Percentiles rank a stretch among this genome's conserved stretches.
These are phyloP conservation scores for Erethizon dorsatum DNA, from an alignment of 2,797 vertebrate species.

Conservation along the genomic window DNA sequence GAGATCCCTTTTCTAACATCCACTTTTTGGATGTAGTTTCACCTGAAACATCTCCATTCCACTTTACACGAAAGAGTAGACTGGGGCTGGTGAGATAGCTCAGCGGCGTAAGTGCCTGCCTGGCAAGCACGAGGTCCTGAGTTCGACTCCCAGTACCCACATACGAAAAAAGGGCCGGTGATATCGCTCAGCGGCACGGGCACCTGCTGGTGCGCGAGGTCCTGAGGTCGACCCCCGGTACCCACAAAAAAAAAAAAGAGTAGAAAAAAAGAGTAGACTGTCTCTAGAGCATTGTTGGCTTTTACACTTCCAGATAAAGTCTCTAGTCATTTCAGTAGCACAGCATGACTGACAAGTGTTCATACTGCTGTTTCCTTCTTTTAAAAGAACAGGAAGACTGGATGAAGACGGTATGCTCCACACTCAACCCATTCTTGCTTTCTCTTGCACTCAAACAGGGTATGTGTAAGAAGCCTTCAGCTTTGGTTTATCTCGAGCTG, in stretches of 20 bases:
- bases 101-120: too few species aligned
- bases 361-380: background rate
- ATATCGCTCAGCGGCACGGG: too few species aligned
- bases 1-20: constrained; percentile 73
- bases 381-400: constrained; percentile 19
- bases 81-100: background rate
- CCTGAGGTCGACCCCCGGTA: too few species aligned
- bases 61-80: background rate
- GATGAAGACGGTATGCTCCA: background rate
- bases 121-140: too few species aligned
- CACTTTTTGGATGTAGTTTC: constrained; percentile 58
- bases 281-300: constrained; percentile 29
- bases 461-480: background rate
- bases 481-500: constrained; percentile 56
- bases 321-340: constrained; percentile 46
- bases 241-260: too few species aligned
- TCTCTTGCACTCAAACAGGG: constrained; percentile 25
- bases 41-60: constrained; percentile 51
- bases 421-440: background rate
- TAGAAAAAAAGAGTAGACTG: background rate
- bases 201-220: too few species aligned
- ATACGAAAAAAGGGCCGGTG: too few species aligned
- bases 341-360: background rate
- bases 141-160: too few species aligned
- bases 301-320: background rate